phyloP scores from a whole-genome alignment of 2,113 vertebrate genomes.

The Nothoprocta pentlandii region DNA sequence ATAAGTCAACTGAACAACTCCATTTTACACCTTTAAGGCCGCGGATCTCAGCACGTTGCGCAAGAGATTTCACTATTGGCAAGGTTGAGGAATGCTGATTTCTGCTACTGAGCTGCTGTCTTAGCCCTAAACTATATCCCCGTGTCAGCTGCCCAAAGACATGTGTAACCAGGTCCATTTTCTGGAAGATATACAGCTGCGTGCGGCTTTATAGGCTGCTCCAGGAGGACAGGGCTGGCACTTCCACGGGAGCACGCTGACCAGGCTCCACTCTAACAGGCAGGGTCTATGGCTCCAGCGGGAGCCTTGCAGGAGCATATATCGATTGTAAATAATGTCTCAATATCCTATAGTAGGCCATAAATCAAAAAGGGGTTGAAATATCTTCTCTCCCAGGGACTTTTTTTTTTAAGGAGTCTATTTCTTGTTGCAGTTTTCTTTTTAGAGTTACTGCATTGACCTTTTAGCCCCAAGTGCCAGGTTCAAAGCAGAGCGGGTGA shows the following conservation, averaged over 20 bases:
- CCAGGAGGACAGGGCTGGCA: constrained; percentile 54
- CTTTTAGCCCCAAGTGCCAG: constrained; percentile 10
- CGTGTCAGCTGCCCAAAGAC: constrained; percentile 52
- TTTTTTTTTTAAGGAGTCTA: constrained; percentile 37
- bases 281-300: constrained; percentile 64
- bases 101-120: constrained; percentile 14
- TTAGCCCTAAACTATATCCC: constrained; percentile 20
- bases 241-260: constrained; percentile 56
- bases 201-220: constrained; percentile 48
- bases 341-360: constrained; percentile 73
- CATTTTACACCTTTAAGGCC: constrained; percentile 58
- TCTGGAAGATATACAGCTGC: constrained; percentile 62
- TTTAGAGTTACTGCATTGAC: background rate
- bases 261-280: constrained; percentile 43
- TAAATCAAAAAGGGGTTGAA: constrained; percentile 75
- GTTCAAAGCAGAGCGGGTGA: background rate
- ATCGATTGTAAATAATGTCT: constrained; percentile 79
- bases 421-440: constrained; percentile 64
- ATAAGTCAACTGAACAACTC: constrained; percentile 55
- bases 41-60: background rate
- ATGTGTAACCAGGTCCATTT: constrained; percentile 55
- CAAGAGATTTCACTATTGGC: constrained; percentile 13
- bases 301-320: constrained; percentile 66
- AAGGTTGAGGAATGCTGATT: constrained; percentile 19
- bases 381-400: constrained; percentile 66